Evolutionary conservation across 2,113 vertebrate genomes (phyloP).

Genomic region (Lagopus leucura): DNA sequence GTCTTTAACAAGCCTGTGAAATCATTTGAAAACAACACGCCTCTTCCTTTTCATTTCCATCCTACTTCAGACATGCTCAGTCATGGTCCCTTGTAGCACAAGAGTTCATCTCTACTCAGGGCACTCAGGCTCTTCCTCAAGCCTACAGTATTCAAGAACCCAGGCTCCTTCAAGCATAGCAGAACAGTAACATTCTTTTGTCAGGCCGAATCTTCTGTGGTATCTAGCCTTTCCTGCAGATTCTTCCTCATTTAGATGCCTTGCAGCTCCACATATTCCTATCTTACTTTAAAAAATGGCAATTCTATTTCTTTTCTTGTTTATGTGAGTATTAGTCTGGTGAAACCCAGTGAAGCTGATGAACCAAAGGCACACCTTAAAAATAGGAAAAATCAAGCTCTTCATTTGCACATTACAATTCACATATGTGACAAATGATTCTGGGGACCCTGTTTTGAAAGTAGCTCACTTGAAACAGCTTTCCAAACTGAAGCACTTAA

Average conservation of each 20-base stretch:
- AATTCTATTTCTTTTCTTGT: background rate
- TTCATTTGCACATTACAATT: background rate
- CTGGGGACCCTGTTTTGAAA: constrained; percentile 26
- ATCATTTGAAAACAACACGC: background rate
- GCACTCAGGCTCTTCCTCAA: accelerated
- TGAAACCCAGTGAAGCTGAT: background rate
- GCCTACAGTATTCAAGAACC: background rate
- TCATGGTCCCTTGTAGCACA: background rate
- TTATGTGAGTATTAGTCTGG: background rate
- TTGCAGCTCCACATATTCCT: background rate
- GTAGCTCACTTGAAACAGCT: constrained; percentile 53
- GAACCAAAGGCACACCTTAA: background rate
- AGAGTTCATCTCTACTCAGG: background rate
- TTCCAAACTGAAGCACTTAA: constrained; percentile 4
- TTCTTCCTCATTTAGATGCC: background rate
- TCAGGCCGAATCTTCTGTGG: background rate
- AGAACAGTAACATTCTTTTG: background rate
- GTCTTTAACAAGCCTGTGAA: background rate
- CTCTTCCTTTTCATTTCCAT: background rate
- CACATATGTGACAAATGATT: constrained; percentile 4
- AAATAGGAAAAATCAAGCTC: background rate
- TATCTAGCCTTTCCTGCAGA: background rate
- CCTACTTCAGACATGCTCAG: background rate
- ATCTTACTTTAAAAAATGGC: background rate
- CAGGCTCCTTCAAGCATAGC: background rate